Base-by-base conservation (phyloP, 2,113 vertebrate genomes). In the Melanerpes formicivorus region DNA sequence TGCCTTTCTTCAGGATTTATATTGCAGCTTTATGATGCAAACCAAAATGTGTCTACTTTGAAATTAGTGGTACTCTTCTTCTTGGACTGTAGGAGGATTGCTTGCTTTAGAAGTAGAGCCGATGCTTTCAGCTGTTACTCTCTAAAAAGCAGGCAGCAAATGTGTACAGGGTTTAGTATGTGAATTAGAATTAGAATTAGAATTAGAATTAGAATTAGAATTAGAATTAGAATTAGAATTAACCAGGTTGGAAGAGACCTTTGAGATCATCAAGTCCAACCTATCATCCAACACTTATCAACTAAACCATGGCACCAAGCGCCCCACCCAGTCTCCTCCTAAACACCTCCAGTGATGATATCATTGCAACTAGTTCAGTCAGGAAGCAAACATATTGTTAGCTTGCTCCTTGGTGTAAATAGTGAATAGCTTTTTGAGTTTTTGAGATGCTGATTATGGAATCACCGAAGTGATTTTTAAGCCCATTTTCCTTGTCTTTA, bases 381-480 rank as follows among this genome's bases (percentile, higher is more conserved):
- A 22, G 34, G 23, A 80, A 67, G 27, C 23, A 2, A 55, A 37
- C 2, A 0, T 63, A 8, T 34, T 79, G 17, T 62, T 92, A 63
- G 30, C 16, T 80, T 74, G 21, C 11, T 80, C 48, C 65, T 80
- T 54, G 14, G 30, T 50, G 46, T 54, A 74, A 81, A 72, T 55
- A 54, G 26, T 22, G 11, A 79, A 60, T 56, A 0, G 0, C 0
- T 18, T 74, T 48, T 85, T 74, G 10, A 73, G 34, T 83, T 90
- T 62, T 75, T 10, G 29, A 27, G 12, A 18, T 55, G 29, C 7
- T 75, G 48, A 7, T 66, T 48, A 11, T 46, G 18, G 23, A 82
- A 55, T 75, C 14, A 27, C 18, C 67, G 27, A 29, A 72, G 30
- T 46, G 34, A 64, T 80, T 82, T 83, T 77, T 80, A 83, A 95